Base-by-base conservation (phyloP, 1,140 invertebrate species). In the Cataglyphis hispanica region DNA sequence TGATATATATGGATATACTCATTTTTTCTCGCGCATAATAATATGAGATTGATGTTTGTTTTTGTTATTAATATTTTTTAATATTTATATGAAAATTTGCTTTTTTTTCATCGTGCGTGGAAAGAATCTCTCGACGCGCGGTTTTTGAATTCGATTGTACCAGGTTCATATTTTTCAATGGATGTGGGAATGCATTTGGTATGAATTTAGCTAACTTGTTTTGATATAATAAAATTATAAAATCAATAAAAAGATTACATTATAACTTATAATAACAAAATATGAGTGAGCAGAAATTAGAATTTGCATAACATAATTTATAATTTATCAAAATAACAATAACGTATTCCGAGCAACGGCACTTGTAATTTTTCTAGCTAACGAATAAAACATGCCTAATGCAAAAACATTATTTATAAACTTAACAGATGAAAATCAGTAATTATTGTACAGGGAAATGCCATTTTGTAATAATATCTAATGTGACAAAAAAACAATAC, bases 71-170 rank as follows among this genome's bases (percentile, higher is more conserved):
- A 40, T 75, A 75, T 64, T 11, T 77, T 63, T 40, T 76, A 43
- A 2, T 27, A 75, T 90, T 80, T 92, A 87, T 69, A 3, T 31
- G 72, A 69, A 90, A 90, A 93, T 66, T 60, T 89, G 85, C 63
- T 84, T 53, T 89, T 77, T 43, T 58, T 72, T 70, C 75, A 37
- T 91, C 77, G 46, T 86, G 80, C 66, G 86, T 91, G 91, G 90
- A 93, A 93, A 92, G 92, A 92, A 93, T 91, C 87, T 92, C 87
- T 90, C 84, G 61, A 25, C 72, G 67, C 72, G 43, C 46, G 2
- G 31, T 74, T 46, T 61, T 78, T 66, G 72, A 60, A 72, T 13
- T 19, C n/a, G 40, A 63, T n/a, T 13, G n/a, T 81, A 58, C 61
- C 43, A 16, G 16, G 4, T 19, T 50, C 56, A 2, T 70, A 40